These are phyloP conservation scores for Cranoglanis bouderius DNA, from an alignment of 2,113 vertebrate species.

Conservation along the genomic window DNA sequence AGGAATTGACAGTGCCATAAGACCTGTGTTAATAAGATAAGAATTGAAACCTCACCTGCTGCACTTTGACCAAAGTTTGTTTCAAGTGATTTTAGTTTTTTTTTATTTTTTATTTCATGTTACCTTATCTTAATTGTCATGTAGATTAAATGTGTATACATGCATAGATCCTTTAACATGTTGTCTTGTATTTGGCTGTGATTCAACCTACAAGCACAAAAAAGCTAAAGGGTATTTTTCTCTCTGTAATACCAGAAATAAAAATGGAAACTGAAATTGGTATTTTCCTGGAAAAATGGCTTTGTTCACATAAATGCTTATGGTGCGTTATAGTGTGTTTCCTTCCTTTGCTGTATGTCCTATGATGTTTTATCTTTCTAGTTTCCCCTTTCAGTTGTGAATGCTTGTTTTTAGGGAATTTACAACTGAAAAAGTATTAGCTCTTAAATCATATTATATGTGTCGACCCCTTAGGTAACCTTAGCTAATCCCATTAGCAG, in stretches of 20 bases:
- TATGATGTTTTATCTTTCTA: background rate
- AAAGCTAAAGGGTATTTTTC: background rate
- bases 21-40: background rate
- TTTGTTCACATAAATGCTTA: background rate
- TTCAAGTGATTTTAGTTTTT: background rate
- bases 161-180: background rate
- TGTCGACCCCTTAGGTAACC: background rate
- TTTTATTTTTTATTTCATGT: background rate
- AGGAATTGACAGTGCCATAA: background rate
- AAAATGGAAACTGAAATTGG: background rate
- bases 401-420: background rate
- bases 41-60: background rate
- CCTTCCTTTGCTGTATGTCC: background rate
- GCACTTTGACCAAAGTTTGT: conserved; percentile 25
- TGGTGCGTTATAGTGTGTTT: no score
- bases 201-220: background rate
- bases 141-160: background rate
- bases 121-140: conserved; percentile 17
- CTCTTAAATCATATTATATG: background rate
- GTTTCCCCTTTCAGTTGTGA: background rate
- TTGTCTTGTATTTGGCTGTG: background rate
- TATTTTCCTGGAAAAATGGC: background rate
- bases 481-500: background rate
- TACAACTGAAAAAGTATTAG: background rate
- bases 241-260: background rate